Percentiles rank a stretch among this genome's conserved stretches.
These are phyloP conservation scores for Falco cherrug DNA, from an alignment of 2,797 vertebrate genomes.

Conservation along the genomic window DNA sequence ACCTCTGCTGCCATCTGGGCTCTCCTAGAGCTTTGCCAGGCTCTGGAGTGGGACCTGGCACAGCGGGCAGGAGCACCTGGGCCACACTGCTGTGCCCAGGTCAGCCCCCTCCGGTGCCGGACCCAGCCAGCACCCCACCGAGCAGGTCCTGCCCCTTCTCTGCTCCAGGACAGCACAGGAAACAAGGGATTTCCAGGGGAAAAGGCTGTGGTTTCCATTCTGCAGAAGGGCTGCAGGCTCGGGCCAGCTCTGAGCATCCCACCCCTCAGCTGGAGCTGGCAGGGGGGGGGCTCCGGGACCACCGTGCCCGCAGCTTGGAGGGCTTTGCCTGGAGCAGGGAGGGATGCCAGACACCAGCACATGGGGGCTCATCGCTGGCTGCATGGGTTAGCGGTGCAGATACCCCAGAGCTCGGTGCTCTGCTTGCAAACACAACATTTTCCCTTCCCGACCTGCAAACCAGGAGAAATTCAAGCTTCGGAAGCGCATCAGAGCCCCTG, in stretches of 20 bases:
- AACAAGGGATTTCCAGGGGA: not conserved
- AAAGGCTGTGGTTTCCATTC: fast-evolving
- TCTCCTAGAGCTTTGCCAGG: not conserved
- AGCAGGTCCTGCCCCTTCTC: not conserved
- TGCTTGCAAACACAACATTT: not conserved
- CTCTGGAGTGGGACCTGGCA: not conserved
- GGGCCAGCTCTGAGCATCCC: not conserved
- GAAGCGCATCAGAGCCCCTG: not conserved
- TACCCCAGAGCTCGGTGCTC: not conserved
- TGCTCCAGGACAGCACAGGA: not conserved
- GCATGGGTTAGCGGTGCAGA: fast-evolving
- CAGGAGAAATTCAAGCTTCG: not conserved
- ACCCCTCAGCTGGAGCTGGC: not conserved
- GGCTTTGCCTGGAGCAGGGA: not conserved
- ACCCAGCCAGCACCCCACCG: not conserved
- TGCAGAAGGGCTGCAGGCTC: not conserved
- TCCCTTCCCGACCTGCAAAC: not conserved
- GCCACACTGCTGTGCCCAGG: not conserved
- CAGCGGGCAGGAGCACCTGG: not conserved
- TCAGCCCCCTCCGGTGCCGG: fast-evolving
- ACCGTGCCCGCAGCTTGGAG: fast-evolving
- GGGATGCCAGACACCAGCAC: not conserved
- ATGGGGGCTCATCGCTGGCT: not conserved
- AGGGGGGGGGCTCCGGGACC: not conserved
- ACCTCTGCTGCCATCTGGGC: not conserved